These are phyloP conservation scores for Acanthiza pusilla DNA, from an alignment of 2,797 vertebrate species.

Conservation along the genomic window DNA sequence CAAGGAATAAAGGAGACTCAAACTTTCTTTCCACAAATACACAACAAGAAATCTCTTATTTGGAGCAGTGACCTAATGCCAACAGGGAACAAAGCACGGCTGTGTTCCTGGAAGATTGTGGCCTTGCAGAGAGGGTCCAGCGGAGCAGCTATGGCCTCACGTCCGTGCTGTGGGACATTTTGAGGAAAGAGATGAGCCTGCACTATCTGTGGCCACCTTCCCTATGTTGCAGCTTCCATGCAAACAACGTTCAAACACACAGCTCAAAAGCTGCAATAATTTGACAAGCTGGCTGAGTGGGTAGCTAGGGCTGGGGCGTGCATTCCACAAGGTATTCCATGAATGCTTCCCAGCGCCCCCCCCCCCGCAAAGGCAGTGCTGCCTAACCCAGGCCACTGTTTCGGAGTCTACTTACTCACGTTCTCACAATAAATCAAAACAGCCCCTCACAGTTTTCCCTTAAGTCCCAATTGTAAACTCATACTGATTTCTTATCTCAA, in stretches of 20 bases:
- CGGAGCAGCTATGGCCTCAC: neutral
- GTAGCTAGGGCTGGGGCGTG: neutral
- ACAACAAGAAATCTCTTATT: conserved; percentile 14
- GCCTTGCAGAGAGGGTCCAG: neutral
- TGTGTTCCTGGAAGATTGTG: neutral
- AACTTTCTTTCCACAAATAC: neutral
- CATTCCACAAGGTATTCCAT: neutral
- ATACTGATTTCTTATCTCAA: neutral
- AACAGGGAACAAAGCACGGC: neutral
- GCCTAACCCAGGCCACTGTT: neutral
- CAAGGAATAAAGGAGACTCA: neutral
- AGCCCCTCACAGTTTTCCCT: neutral
- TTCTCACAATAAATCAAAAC: neutral
- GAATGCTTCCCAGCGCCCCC: neutral
- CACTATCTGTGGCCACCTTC: neutral
- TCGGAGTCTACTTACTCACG: neutral
- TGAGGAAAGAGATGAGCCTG: neutral
- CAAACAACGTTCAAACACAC: neutral
- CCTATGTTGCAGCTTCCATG: fast-evolving
- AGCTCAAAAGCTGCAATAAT: neutral
- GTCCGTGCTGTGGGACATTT: fast-evolving
- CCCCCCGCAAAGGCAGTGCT: neutral
- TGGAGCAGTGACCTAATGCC: neutral
- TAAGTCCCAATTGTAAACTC: neutral
- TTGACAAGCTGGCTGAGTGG: neutral